Evolutionary conservation across 2,113 vertebrate genomes (phyloP), one percentile per base, ranked within the genome.

Genomic region (Trematomus loennbergii): DNA sequence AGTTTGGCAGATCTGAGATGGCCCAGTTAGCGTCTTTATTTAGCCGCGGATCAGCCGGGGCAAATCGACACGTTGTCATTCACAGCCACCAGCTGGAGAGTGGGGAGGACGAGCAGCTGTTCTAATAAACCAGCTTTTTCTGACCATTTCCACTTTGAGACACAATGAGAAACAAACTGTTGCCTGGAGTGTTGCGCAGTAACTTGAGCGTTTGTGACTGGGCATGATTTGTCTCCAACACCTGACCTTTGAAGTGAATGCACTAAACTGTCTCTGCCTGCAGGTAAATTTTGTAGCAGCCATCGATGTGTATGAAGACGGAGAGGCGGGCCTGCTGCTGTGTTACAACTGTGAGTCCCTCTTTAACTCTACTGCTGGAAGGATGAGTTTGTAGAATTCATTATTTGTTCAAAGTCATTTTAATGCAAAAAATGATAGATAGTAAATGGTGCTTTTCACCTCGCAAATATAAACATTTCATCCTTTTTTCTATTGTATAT

Each of bases 291-390:
- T 99, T 83, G 97, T 99, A 83, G 96, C 97, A 81, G 98, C 97
- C 92, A 97, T 99, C 92, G 98, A 99, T 86, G 97, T 99, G 40
- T 99, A 99, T 50, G 98, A 99, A 95, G 98, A 99, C n/a, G 98
- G 98, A n/a, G 98, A 99, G 80, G 97, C 98, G 0, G 98, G 98
- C 63, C 93, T 99, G 33, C 94, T 99, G 60, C 83, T 99, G 82
- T 99, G 98, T 87, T 99, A 98, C 86, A 99, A 99, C 95, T 99
- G 98, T 99, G 93, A 97, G 97, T 98, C 61, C 62, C 33, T 29
- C 17, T 63, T 83, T 59, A 50, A 71, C 57, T 63, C 58, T 45
- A 1, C 36, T 40, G 36, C 36, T 40, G 36, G 36, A 40, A 40
- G 36, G 36, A 40, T 40, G 5, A 40, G 36, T 8, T 7, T 40